Evolutionary conservation across 2,113 vertebrate genomes (phyloP), one percentile per base, ranked within the genome.

Genomic region (Aegypius monachus): DNA sequence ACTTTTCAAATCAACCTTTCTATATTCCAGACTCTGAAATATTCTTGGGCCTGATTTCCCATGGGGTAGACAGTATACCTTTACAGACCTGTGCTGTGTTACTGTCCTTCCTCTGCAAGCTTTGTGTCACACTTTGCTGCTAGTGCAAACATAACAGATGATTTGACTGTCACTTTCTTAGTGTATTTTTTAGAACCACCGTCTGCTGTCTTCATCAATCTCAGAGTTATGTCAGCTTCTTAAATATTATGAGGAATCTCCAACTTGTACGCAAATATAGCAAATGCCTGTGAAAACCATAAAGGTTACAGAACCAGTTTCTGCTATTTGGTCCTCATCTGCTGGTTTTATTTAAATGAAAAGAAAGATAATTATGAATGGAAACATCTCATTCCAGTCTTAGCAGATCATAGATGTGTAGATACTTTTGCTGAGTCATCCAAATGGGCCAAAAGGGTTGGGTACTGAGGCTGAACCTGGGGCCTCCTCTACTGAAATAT

Each of bases 91-190:
- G 50, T 45, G 75, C 52, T 38, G 9, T 10, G 55, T 87, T 70
- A 29, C 75, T 73, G 71, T 71, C 85, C 82, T 77, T 90, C 36
- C 48, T 63, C 66, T 61, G 63, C 47, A 73, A 86, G 65, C 34
- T 94, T 79, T 68, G 52, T 86, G 84, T 74, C 77, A 75, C 77
- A 7, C 72, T 74, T 86, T 34, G 38, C 70, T 92, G n/a, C 42
- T 78, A 45, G 59, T 63, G 67, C 79, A 96, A 97, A 62, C 83
- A 50, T 10, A 73, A 27, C 85, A 90, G 92, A 93, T 58, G 75
- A 90, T 45, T 82, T 70, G 93, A 66, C 95, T 97, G 47, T 78
- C 79, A 7, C 75, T 92, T 92, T 73, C 90, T 67, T 80, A 56
- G 59, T 50, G 40, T 83, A 21, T 53, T 84, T 90, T 93, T 94